Evolutionary conservation across 2,113 vertebrate genomes (phyloP).

Genomic region (Alligator sinensis): DNA sequence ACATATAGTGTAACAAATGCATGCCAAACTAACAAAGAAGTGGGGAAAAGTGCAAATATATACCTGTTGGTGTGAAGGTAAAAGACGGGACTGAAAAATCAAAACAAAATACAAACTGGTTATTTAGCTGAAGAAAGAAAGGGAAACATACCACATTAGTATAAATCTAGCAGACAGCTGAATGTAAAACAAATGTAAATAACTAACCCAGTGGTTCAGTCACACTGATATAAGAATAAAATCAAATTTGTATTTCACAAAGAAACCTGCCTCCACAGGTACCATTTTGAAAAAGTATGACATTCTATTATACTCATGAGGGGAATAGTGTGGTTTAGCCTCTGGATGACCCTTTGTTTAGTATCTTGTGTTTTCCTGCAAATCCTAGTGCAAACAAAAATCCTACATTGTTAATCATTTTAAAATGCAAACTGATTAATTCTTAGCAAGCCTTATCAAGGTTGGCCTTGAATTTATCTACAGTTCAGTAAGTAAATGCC

Average conservation of each 20-base stretch:
- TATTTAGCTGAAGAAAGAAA: conserved; percentile 88
- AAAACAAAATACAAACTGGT: conserved; percentile 87
- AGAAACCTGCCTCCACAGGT: conserved; percentile 46
- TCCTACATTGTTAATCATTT: conserved; percentile 64
- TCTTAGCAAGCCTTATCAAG: conserved; percentile 73
- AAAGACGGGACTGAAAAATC: conserved; percentile 97
- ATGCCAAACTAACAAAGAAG: conserved; percentile 78
- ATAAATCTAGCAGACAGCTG: conserved; percentile 82
- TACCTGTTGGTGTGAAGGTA: conserved; percentile 99
- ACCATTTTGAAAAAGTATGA: conserved; percentile 18
- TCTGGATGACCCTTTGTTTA: conserved; percentile 53
- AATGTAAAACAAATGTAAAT: conserved; percentile 81
- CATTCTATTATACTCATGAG: conserved; percentile 11
- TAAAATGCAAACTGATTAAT: conserved; percentile 65
- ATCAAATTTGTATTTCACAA: conserved; percentile 58
- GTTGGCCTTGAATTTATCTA: conserved; percentile 70
- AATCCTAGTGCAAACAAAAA: conserved; percentile 63
- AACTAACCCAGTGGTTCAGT: conserved; percentile 73
- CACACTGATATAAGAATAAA: conserved; percentile 66
- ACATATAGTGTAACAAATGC: conserved; percentile 66
- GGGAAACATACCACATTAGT: conserved; percentile 86
- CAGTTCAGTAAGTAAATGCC: conserved; percentile 75
- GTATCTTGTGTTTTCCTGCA: conserved; percentile 35
- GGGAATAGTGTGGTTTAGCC: conserved; percentile 44
- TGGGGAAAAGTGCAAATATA: conserved; percentile 84